A percentile compares a stretch with the other conserved stretches of the same genome.
phyloP scores from a whole-genome alignment of 1,140 invertebrate species.

The Watersipora subatra region DNA sequence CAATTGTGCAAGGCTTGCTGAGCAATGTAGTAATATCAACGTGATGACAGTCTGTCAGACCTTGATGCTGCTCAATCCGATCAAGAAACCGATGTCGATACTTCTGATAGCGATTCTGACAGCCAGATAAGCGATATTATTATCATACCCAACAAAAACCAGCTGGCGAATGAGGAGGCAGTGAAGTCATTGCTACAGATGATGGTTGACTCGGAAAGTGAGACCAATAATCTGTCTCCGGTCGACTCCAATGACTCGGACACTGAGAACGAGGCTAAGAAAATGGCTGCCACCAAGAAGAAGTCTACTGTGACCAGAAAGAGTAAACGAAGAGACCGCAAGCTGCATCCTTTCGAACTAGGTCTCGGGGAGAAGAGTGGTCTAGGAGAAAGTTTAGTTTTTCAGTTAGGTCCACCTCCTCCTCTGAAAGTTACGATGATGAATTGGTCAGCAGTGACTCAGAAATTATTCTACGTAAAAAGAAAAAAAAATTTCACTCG shows the following conservation, averaged over 20 bases:
- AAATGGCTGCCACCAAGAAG: neutral
- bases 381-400: neutral
- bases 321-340: neutral
- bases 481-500: neutral
- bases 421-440: neutral
- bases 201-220: neutral
- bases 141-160: neutral
- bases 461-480: neutral
- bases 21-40: no score
- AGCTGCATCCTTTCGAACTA: neutral
- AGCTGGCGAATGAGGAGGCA: neutral
- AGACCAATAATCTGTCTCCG: neutral
- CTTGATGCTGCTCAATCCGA: no score
- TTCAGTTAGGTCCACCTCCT: neutral
- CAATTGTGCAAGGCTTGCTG: no score
- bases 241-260: neutral
- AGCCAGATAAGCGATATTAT: neutral
- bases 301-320: neutral
- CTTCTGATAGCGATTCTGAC: neutral
- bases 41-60: no score
- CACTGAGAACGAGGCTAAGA: neutral
- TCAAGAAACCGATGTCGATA: no score
- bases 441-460: neutral
- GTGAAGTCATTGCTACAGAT: neutral
- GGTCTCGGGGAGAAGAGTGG: neutral